Evolutionary conservation across 2,888 invertebrate genomes (phyloP), one percentile per base, ranked within the genome.

Genomic region (Spodoptera picta): DNA sequence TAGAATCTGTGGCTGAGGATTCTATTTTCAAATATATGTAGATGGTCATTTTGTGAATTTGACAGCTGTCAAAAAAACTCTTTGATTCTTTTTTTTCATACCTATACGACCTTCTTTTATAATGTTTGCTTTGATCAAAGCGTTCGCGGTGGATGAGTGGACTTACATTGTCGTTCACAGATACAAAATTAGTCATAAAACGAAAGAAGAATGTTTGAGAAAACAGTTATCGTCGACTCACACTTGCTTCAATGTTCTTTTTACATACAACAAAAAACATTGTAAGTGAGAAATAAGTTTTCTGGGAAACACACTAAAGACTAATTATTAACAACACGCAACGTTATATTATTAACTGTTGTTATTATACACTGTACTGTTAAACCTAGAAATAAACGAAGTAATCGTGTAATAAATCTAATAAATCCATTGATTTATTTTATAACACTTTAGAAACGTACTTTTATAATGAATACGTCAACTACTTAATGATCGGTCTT

Each of bases 241-340:
- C 10, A 42, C 23, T 47, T 45, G 49, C 44, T 69, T 57, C 36
- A 61, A 9, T 19, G 0, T 23, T 12, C 12, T 51, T 58, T 59
- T 54, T 44, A 23, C 45, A 23, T 46, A 41, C 7, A 62, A 49
- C 50, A 48, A 61, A 47, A 55, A 36, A 46, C 51, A 63, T 56
- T 59, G 53, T 65, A 50, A 11, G 23, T n/a, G 55, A 23, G 23
- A 47, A 27, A 27, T 27, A 27, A 50, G 31, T 55, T 70, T 75
- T 75, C 74, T 53, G 54, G 60, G 75, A 78, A 77, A 44, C 45
- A 54, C 42, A 23, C 41, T 48, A 36, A 23, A 14, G 11, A n/a
- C 24, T 61, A 60, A 67, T 74, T 65, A 68, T 57, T 58, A 65
- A 14, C 48, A 61, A 71, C 71, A 78, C 63, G 75, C 75, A 68